Base-by-base conservation (phyloP, 2,888 invertebrate species). In the Eupeodes latifasciatus region DNA sequence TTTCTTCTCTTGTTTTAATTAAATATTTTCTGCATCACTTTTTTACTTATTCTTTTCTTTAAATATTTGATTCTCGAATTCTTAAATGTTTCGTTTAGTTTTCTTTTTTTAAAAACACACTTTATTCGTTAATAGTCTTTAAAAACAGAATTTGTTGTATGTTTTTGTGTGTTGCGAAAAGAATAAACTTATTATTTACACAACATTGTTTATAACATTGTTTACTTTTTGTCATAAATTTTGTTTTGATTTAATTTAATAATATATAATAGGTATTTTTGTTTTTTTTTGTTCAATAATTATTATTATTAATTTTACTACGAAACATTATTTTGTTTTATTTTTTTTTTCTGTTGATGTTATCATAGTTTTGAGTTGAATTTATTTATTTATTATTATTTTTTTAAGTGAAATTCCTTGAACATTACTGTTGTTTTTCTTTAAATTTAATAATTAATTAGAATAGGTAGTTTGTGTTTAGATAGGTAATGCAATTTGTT, bases 301-400 rank as follows among this genome's bases (percentile, higher is more conserved):
- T 27, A 27, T 90, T 90, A 90, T 90, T 90, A 87, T 90, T 90
- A 90, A 90, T 91, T 91, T 90, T 83, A 91, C 90, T 90, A 91
- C 90, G 90, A 92, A 88, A 89, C 72, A 90, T 89, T 92, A 19
- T 89, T 92, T 90, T 90, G 86, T 89, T 90, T 91, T 91, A 82
- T 90, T 91, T 90, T 89, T n/a, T 90, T 90, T 91, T 92, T 90
- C 91, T 90, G 89, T 91, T 92, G 90, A 90, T 91, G 89, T 91
- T 71, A 90, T 55, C 44, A 72, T 72, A 72, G 72, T 47, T 72
- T 83, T 77, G 74, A 85, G 88, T 80, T 87, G 90, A 90, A 90
- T 90, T 91, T 91, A 90, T 90, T 59, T 34, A 91, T 91, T 76
- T 27, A 27, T 40, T 36, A 36, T 40, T 40, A 7, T 40, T 83